Evolutionary conservation across 2,888 invertebrate genomes (phyloP).

Genomic region (Poecilus cupreus): DNA sequence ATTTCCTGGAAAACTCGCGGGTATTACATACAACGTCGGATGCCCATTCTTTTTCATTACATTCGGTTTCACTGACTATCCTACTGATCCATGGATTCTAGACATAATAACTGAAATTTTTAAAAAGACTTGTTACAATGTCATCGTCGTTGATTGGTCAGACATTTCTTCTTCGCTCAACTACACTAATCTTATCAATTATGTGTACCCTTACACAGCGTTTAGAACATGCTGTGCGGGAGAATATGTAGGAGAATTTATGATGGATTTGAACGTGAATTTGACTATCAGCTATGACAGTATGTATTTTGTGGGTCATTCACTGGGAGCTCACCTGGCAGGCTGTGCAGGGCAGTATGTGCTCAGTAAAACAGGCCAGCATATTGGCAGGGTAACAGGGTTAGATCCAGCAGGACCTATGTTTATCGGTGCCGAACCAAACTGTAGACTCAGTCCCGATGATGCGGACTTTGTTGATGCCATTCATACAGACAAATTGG

Average conservation of each 20-base stretch:
- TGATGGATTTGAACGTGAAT: background rate
- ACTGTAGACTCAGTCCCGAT: conserved; percentile 75
- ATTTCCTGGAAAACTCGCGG: background rate
- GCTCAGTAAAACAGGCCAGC: background rate
- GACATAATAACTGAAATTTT: background rate
- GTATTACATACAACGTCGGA: background rate
- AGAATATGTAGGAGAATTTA: background rate
- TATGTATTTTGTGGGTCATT: background rate
- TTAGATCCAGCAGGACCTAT: conserved; percentile 80
- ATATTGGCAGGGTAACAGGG: conserved; percentile 59
- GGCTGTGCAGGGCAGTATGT: background rate
- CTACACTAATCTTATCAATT: background rate
- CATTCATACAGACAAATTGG: conserved; percentile 81
- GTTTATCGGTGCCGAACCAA: conserved; percentile 72
- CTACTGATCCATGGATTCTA: background rate
- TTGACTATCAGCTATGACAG: background rate
- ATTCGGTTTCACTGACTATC: background rate
- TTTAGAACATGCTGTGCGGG: background rate
- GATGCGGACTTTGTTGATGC: conserved; percentile 83
- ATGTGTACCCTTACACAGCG: background rate
- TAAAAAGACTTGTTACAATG: background rate
- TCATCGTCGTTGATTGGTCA: background rate
- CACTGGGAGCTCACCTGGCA: background rate
- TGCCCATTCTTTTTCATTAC: background rate
- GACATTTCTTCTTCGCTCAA: background rate